A percentile compares a stretch with the other conserved stretches of the same genome.
These are phyloP conservation scores for Aphelenchoides fujianensis DNA, from an alignment of 1,140 invertebrate genomes.

Conservation along the genomic window DNA sequence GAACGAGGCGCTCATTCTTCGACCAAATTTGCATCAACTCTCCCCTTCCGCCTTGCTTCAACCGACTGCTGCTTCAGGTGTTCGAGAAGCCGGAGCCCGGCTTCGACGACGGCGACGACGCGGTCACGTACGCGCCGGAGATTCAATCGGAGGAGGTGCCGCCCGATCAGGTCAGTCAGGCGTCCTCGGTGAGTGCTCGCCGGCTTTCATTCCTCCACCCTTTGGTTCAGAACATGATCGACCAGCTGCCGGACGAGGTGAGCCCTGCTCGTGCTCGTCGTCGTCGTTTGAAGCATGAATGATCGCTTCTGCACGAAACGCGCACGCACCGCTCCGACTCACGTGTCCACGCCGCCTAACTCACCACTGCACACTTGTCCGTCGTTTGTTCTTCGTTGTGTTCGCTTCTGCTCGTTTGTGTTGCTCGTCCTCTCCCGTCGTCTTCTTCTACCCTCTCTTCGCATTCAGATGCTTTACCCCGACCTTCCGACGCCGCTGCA, in stretches of 20 bases:
- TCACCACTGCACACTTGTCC: not conserved
- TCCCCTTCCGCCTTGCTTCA: too few species aligned
- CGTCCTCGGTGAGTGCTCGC: too few species aligned
- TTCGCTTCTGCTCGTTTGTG: not conserved
- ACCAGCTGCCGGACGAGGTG: constrained; percentile 6
- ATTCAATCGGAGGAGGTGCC: constrained; percentile 58
- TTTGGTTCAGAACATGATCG: constrained; percentile 5
- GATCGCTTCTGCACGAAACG: not conserved
- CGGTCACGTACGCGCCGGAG: constrained; percentile 57
- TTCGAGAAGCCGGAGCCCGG: constrained; percentile 49
- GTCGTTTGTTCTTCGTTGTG: not conserved
- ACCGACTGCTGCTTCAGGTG: constrained; percentile 22
- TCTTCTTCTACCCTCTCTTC: not conserved
- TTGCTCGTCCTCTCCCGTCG: not conserved
- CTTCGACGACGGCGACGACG: constrained; percentile 54
- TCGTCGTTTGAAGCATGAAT: too few species aligned
- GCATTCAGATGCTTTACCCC: not conserved
- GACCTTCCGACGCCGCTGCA: too few species aligned
- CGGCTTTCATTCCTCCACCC: too few species aligned
- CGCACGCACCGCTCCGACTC: too few species aligned
- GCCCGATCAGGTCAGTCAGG: constrained; percentile 58
- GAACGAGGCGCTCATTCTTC: too few species aligned
- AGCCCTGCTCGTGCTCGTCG: too few species aligned
- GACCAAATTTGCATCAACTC: too few species aligned
- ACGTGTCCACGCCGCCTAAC: too few species aligned